Evolutionary conservation across 1,140 invertebrate genomes (phyloP).

Genomic region (Yoshiicerus persimilis): DNA sequence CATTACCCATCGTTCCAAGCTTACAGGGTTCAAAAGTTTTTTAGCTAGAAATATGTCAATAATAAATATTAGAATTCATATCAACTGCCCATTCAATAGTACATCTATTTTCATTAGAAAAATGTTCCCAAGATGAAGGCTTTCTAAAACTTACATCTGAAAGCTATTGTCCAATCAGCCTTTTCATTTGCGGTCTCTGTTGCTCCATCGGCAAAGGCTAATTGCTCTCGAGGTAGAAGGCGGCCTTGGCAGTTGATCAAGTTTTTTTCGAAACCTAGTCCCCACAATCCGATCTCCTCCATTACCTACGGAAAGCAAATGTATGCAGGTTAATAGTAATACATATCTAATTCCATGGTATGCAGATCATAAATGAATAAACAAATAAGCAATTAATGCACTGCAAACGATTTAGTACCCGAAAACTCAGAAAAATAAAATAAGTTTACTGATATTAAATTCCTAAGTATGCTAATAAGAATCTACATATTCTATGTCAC

Average conservation of each 20-base stretch:
- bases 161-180: constrained; percentile 33
- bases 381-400: too few species aligned
- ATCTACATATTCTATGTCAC: too few species aligned
- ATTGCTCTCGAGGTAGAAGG: constrained; percentile 64
- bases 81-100: not conserved
- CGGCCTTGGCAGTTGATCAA: constrained; percentile 66
- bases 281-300: constrained; percentile 65
- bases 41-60: not conserved
- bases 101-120: not conserved
- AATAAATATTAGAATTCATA: not conserved
- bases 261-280: constrained; percentile 66
- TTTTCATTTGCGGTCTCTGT: not conserved
- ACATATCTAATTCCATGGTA: too few species aligned
- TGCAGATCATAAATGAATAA: too few species aligned
- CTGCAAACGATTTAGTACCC: too few species aligned
- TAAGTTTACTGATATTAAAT: too few species aligned
- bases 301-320: not conserved
- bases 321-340: too few species aligned
- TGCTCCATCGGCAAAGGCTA: constrained; percentile 64
- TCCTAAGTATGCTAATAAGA: too few species aligned
- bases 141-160: not conserved
- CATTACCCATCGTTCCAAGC: constrained; percentile 41
- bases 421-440: too few species aligned
- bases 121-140: not conserved
- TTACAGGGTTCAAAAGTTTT: not conserved